These are phyloP conservation scores for Brachyptera risi DNA, from an alignment of 2,888 invertebrate genomes.

Conservation along the genomic window DNA sequence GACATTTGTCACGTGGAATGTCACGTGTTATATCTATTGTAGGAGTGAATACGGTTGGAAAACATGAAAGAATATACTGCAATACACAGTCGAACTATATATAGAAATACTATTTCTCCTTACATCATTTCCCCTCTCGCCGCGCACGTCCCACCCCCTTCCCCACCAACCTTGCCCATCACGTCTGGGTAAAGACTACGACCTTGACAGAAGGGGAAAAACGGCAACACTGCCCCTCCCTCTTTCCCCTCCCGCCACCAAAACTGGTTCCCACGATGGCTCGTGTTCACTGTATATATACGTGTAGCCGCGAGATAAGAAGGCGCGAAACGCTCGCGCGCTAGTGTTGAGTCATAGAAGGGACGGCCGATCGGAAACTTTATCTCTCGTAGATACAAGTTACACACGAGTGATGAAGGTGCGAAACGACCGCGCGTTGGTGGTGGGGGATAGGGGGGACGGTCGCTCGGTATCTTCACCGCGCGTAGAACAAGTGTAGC, in stretches of 20 bases:
- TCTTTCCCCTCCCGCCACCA: slow-evolving; percentile 8
- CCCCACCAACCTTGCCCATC: slow-evolving; percentile 9
- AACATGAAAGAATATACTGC: slow-evolving; percentile 7
- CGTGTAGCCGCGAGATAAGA: too few species aligned
- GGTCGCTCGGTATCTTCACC: too few species aligned
- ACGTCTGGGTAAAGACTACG: slow-evolving; percentile 24
- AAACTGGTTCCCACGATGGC: slow-evolving; percentile 28
- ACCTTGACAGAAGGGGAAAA: slow-evolving; percentile 24
- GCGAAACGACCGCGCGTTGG: too few species aligned
- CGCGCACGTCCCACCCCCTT: too few species aligned
- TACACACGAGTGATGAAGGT: too few species aligned
- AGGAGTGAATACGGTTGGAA: too few species aligned
- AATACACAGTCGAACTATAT: slow-evolving; percentile 11
- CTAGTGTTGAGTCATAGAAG: too few species aligned
- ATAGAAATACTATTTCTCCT: slow-evolving; percentile 20
- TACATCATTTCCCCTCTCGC: background rate
- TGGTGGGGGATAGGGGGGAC: too few species aligned
- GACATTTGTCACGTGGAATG: too few species aligned
- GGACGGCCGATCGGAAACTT: too few species aligned
- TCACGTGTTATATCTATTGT: background rate
- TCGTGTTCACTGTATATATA: slow-evolving; percentile 25
- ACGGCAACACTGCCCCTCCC: slow-evolving; percentile 26
- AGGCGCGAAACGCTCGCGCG: too few species aligned
- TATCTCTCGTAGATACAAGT: too few species aligned
- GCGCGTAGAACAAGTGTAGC: background rate